Percentiles rank a stretch among this genome's conserved stretches.
Conservation (phyloP, 2,888 invertebrate species). For the Silvanus unidentatus region DNA sequence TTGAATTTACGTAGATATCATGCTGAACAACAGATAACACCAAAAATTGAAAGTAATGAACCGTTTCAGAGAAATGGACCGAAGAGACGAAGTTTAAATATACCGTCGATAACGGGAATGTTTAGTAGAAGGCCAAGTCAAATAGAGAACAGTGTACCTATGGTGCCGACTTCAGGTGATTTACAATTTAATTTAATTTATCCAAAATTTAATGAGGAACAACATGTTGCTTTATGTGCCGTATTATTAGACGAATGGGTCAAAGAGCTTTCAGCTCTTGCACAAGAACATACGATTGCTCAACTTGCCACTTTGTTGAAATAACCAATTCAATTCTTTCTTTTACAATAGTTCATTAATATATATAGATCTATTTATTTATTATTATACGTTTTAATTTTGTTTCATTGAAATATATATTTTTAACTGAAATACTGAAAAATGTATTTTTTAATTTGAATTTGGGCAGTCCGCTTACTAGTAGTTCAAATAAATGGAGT, state of each 20-base stretch:
- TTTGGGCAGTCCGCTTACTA: too few relatives aligned
- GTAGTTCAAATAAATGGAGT: too few relatives aligned
- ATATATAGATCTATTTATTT: too few relatives aligned
- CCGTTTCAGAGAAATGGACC: constrained; percentile 60
- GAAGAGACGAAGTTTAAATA: constrained; percentile 69
- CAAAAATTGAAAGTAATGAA: constrained; percentile 33
- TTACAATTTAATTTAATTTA: constrained; percentile 33
- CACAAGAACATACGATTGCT: constrained; percentile 84
- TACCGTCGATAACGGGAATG: constrained; percentile 65
- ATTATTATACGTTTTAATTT: too few relatives aligned
- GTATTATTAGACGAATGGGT: constrained; percentile 92
- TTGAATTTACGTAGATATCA: constrained; percentile 63
- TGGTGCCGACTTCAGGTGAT: constrained; percentile 32
- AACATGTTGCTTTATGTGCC: constrained; percentile 71
- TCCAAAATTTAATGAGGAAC: constrained; percentile 45
- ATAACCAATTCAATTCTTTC: constrained; percentile 19
- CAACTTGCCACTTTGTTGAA: constrained; percentile 49
- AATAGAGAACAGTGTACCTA: constrained; percentile 32
- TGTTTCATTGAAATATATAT: too few relatives aligned
- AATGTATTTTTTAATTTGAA: too few relatives aligned
- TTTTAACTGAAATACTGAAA: too few relatives aligned
- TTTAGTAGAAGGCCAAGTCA: constrained; percentile 54
- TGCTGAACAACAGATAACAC: constrained; percentile 40
- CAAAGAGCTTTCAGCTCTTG: constrained; percentile 88
- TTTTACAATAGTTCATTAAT: too few relatives aligned